These are phyloP conservation scores for Megalurothrips usitatus DNA, from an alignment of 2,888 invertebrate genomes.

Conservation along the genomic window DNA sequence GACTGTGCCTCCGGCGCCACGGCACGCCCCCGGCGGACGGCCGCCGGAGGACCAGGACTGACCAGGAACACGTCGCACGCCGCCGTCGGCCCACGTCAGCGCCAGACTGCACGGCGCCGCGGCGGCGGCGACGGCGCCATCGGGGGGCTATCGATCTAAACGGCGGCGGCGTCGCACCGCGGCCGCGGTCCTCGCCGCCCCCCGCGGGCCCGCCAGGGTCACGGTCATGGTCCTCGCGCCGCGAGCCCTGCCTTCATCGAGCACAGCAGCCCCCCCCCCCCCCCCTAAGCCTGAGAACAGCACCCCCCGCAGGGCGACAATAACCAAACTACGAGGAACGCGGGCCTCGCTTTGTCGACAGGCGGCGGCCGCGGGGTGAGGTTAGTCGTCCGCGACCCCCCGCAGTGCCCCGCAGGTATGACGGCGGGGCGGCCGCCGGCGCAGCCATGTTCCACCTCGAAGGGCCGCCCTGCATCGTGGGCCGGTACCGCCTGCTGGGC, in stretches of 20 bases:
- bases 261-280: too few relatives aligned
- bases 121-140: not conserved
- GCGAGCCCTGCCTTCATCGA: too few relatives aligned
- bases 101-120: not conserved
- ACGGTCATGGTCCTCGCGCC: not conserved
- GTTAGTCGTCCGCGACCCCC: not conserved
- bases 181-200: not conserved
- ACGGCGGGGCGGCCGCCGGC: not conserved
- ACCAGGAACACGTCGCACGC: not conserved
- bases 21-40: too few relatives aligned
- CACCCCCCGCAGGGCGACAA: too few relatives aligned
- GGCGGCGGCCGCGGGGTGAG: not conserved
- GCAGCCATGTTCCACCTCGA: not conserved
- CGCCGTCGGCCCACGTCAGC: too few relatives aligned
- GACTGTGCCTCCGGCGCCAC: too few relatives aligned
- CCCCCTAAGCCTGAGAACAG: too few relatives aligned
- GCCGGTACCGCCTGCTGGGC: constrained; percentile 67
- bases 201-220: not conserved
- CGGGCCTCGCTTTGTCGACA: not conserved
- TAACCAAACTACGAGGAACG: not conserved
- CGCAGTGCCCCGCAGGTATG: not conserved
- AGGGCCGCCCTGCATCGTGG: constrained; percentile 49
- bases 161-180: not conserved
- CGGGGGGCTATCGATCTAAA: not conserved
- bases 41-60: not conserved